A percentile compares a stretch with the other conserved stretches of the same genome.
Evolutionary conservation across 2,113 vertebrate genomes (phyloP).

Genomic region (Eurystomus gularis): DNA sequence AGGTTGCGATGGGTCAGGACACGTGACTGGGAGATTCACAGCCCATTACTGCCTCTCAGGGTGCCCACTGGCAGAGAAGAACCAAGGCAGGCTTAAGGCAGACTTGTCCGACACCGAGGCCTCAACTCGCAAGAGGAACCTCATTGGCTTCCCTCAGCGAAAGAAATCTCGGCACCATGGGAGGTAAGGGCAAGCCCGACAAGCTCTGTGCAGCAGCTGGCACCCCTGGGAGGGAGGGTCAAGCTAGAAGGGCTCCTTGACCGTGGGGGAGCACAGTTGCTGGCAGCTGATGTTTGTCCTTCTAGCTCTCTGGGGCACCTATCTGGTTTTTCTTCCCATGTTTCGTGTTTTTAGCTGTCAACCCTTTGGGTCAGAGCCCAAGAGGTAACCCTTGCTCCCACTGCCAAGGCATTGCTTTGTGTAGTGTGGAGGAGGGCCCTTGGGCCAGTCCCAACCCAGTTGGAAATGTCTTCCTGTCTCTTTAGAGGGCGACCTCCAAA

Average conservation of each 20-base stretch:
- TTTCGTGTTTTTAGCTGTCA: background rate
- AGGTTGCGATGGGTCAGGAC: constrained; percentile 94
- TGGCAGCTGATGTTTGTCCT: background rate
- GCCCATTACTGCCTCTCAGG: constrained; percentile 98
- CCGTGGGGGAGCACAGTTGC: rapidly evolving
- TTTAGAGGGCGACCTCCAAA: constrained; percentile 93
- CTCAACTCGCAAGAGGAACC: constrained; percentile 82
- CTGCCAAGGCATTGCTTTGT: background rate
- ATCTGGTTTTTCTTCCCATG: background rate
- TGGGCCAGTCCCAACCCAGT: background rate
- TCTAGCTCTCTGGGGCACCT: background rate
- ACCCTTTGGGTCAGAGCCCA: background rate
- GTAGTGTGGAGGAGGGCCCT: background rate
- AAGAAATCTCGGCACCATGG: constrained; percentile 94
- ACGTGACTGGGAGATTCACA: constrained; percentile 95
- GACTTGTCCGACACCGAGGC: constrained; percentile 89
- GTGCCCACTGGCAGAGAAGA: constrained; percentile 94
- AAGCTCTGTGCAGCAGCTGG: background rate
- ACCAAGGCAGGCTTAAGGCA: constrained; percentile 89
- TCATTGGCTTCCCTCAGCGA: constrained; percentile 85
- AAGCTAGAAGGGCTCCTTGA: background rate
- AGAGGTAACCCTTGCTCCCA: background rate
- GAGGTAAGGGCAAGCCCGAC: constrained; percentile 73
- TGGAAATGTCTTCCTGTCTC: constrained; percentile 56
- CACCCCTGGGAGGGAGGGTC: background rate